These are phyloP conservation scores for Anarsia innoxiella DNA, from an alignment of 2,888 invertebrate genomes.

Conservation along the genomic window DNA sequence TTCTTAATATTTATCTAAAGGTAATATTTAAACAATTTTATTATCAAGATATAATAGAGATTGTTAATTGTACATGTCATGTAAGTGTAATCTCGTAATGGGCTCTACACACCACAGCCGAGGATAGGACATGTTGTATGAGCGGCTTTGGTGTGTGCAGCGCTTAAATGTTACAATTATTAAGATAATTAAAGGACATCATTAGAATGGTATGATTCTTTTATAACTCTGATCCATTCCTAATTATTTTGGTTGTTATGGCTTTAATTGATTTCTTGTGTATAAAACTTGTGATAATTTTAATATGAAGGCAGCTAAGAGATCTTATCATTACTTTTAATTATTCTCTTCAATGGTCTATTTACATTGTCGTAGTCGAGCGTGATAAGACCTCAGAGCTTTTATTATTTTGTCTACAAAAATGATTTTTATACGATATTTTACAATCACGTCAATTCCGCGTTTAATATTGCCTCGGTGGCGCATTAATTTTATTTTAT, in stretches of 20 bases:
- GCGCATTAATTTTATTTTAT: no score
- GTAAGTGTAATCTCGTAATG: slow-evolving; percentile 27
- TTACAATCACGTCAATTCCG: slow-evolving; percentile 7
- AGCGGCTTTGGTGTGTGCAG: no score
- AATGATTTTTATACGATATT: background rate
- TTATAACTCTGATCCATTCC: no score
- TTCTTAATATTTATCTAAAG: slow-evolving; percentile 56
- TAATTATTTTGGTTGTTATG: slow-evolving; percentile 43
- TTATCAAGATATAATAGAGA: slow-evolving; percentile 21
- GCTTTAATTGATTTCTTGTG: slow-evolving; percentile 38
- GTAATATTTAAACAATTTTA: slow-evolving; percentile 31
- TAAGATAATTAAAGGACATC: slow-evolving; percentile 22
- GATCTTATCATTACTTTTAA: no score
- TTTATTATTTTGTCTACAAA: no score
- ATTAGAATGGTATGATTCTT: slow-evolving; percentile 22
- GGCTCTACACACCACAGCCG: no score
- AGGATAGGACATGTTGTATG: no score
- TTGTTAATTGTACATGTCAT: slow-evolving; percentile 23
- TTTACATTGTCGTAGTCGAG: no score
- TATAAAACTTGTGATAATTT: slow-evolving; percentile 20
- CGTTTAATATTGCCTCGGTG: slow-evolving; percentile 5
- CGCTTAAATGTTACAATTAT: slow-evolving; percentile 21
- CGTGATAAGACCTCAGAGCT: no score
- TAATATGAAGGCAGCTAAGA: background rate
- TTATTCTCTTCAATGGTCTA: no score